Evolutionary conservation across 2,113 vertebrate genomes (phyloP).

Genomic region (Stomatorhinus ivindoensis): DNA sequence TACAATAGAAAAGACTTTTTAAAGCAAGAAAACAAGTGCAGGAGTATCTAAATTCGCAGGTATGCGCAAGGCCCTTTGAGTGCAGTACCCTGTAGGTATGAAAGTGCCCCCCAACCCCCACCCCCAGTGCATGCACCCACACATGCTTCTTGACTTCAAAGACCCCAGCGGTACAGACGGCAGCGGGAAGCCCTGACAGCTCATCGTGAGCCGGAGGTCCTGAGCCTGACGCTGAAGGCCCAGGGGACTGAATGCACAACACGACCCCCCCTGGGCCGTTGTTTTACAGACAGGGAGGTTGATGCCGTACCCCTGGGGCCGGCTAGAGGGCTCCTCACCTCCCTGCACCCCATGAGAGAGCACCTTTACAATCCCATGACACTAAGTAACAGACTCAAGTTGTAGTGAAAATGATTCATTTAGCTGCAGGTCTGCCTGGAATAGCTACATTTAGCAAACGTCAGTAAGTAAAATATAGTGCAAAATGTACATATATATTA

Average conservation of each 20-base stretch:
- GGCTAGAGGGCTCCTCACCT: not conserved
- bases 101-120: not conserved
- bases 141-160: not conserved
- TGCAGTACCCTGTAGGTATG: not conserved
- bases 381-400: not conserved
- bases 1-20: not conserved
- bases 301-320: not conserved
- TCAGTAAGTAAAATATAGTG: not conserved
- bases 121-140: not conserved
- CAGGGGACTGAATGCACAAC: not conserved
- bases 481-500: not conserved
- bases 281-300: not conserved
- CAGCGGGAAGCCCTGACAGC: not conserved
- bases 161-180: not conserved
- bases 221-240: not conserved
- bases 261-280: not conserved
- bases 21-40: not conserved
- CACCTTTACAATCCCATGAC: not conserved
- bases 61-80: not conserved
- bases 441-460: not conserved
- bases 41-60: constrained; percentile 2
- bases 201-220: not conserved
- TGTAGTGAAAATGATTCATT: not conserved
- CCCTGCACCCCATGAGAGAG: not conserved
- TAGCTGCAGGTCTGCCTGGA: constrained; percentile 48